Conservation (phyloP, 2,797 vertebrate genomes). For the Cyprinella venusta region DNA sequence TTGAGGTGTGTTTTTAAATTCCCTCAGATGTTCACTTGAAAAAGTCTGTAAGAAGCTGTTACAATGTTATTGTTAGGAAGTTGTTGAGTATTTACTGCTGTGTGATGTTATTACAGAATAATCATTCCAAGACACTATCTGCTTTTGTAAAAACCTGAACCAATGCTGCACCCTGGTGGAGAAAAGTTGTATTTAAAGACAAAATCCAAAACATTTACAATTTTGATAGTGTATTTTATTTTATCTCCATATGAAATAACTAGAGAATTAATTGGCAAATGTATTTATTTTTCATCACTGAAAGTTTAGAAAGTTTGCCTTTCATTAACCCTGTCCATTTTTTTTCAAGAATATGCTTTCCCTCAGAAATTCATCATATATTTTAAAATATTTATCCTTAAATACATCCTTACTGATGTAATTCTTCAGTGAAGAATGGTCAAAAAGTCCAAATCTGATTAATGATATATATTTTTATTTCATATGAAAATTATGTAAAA, state of each 20-base stretch:
- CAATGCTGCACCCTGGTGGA: conserved; percentile 39
- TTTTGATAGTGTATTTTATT: neutral
- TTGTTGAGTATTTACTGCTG: neutral
- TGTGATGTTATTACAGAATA: neutral
- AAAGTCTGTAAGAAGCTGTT: neutral
- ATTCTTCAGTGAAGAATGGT: neutral
- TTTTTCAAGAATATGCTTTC: neutral
- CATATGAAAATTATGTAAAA: conserved; percentile 1
- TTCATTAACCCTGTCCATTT: neutral
- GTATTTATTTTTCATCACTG: neutral
- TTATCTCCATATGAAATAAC: neutral
- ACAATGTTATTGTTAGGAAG: neutral
- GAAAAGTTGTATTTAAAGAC: neutral
- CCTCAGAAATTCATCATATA: neutral
- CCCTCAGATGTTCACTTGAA: neutral
- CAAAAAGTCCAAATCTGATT: neutral
- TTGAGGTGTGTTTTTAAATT: too few species aligned
- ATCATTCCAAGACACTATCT: too few species aligned
- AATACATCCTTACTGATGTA: too few species aligned
- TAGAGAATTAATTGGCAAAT: neutral
- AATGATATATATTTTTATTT: neutral
- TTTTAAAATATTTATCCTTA: too few species aligned
- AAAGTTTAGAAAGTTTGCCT: neutral
- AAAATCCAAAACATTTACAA: too few species aligned
- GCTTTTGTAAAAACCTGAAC: neutral